Base-by-base conservation (phyloP, 1,140 invertebrate species). In the Delia radicum region DNA sequence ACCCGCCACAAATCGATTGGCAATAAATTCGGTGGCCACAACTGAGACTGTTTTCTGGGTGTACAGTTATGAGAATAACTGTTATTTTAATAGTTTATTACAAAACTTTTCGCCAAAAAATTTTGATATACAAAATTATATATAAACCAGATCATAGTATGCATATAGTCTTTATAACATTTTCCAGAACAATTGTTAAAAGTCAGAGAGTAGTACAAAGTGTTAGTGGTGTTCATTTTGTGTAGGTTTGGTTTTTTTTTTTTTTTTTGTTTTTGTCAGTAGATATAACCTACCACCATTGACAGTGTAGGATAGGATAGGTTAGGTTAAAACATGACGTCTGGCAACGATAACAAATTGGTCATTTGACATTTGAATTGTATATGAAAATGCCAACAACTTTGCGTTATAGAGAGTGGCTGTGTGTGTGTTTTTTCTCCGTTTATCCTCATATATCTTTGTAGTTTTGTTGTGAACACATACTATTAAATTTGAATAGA, bases 321-420 rank as follows among this genome's bases (percentile, higher is more conserved):
- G 48, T 55, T 55, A 55, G 48, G 18, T 55, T 55, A 69, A 69
- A 69, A n/a, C 29, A 31, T 69, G 65, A 69, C 65, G 65, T 26
- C 29, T 69, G 65, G 65, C 65, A 69, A 69, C 65, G 65, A 69
- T 69, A 37, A 69, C 65, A 69, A 69, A 69, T 69, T 69, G 65
- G 65, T 69, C 65, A 69, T 69, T 69, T 69, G 65, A 69, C 65
- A 69, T 69, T 69, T 69, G 65, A 69, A 69, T 69, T 18, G 65
- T 33, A 69, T 26, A 33, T 69, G 31, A 69, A 69, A 69, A 69
- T 69, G 65, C 65, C 29, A 69, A 69, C 65, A 69, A 69, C 29
- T 69, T 24, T 31, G 21, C 31, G 6, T 37, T 6, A 55, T 55
- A 55, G n/a, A 21, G 18, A 21, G 4, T 55, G 21, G 21, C 21